Conservation (phyloP, 2,113 vertebrate genomes). For the Pterocles orientalis region DNA sequence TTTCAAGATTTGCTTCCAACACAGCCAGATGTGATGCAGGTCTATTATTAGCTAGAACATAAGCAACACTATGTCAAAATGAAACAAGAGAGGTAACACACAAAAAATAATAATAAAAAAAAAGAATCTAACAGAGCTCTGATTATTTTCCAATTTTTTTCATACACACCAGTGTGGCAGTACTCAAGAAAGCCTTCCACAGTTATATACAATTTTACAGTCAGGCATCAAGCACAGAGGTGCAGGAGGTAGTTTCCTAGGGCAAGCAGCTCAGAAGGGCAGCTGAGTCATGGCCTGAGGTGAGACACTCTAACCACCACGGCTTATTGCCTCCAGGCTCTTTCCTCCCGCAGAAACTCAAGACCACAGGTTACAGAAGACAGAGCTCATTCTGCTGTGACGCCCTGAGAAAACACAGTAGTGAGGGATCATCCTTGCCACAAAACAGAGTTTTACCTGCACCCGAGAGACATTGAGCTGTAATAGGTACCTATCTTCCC, state of each 20-base stretch:
- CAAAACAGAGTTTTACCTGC: not conserved
- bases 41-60: not conserved
- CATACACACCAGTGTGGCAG: not conserved
- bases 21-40: not conserved
- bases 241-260: not conserved
- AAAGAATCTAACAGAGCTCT: not conserved
- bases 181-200: not conserved
- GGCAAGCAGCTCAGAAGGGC: not conserved
- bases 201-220: not conserved
- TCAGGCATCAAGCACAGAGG: not conserved
- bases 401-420: not conserved
- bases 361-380: not conserved
- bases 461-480: not conserved
- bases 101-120: not conserved
- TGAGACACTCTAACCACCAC: rapidly evolving
- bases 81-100: not conserved
- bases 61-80: not conserved
- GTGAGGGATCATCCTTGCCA: not conserved
- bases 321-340: not conserved
- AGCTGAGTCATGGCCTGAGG: not conserved
- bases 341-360: not conserved
- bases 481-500: not conserved
- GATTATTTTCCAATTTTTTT: not conserved
- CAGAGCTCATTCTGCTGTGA: not conserved
- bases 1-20: not conserved